A percentile compares a stretch with the other conserved stretches of the same genome.
Conservation (phyloP, 2,797 vertebrate species). For the Huso huso region DNA sequence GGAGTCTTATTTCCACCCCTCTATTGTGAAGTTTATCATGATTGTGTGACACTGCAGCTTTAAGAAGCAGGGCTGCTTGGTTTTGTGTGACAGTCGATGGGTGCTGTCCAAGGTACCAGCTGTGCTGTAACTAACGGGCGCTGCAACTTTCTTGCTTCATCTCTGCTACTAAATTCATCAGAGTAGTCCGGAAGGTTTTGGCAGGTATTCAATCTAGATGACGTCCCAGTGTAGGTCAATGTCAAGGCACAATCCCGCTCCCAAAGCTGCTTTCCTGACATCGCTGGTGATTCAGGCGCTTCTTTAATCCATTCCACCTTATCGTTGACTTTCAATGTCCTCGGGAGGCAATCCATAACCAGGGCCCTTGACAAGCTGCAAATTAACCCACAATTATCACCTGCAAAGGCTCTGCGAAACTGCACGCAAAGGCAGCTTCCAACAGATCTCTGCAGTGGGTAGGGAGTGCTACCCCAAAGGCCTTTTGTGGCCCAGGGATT, state of each 20-base stretch:
- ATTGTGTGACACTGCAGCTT: not conserved
- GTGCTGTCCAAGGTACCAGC: not conserved
- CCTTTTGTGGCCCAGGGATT: too few relatives aligned
- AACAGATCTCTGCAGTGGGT: too few relatives aligned
- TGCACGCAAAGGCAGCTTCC: too few relatives aligned
- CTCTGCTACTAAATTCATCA: conserved; percentile 20
- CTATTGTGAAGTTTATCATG: not conserved
- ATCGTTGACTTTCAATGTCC: conserved; percentile 6
- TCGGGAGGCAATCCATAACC: conserved; percentile 9
- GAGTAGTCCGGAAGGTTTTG: conserved; percentile 19
- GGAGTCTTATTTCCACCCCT: too few relatives aligned
- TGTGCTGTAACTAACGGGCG: conserved; percentile 1
- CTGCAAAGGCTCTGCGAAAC: too few relatives aligned
- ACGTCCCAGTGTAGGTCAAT: conserved; percentile 20
- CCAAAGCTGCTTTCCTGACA: conserved; percentile 1
- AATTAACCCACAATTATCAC: too few relatives aligned
- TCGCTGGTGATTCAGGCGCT: conserved; percentile 11
- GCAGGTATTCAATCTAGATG: conserved; percentile 35
- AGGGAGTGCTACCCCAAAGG: too few relatives aligned
- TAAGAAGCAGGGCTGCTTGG: not conserved
- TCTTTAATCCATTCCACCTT: conserved; percentile 24
- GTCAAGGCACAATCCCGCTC: conserved; percentile 18
- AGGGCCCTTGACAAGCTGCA: too few relatives aligned
- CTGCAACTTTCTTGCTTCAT: conserved; percentile 9
- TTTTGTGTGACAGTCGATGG: conserved; percentile 9